Evolutionary conservation across 2,888 invertebrate genomes (phyloP).

Genomic region (Brachynemurus nebulosus): DNA sequence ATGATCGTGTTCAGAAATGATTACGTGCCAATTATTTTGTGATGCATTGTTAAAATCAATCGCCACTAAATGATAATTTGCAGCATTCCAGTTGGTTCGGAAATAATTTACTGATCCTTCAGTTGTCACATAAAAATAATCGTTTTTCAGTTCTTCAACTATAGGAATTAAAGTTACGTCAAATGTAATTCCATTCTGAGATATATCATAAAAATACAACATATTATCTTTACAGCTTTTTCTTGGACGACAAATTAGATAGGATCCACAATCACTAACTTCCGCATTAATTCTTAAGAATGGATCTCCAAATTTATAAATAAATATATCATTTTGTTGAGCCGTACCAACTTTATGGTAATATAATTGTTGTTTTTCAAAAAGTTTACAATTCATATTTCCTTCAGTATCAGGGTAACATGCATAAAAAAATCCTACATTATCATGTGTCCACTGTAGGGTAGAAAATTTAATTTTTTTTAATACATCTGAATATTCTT

Average conservation of each 20-base stretch:
- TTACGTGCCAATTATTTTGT: slow-evolving; percentile 61
- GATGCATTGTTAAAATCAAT: slow-evolving; percentile 68
- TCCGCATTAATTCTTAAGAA: slow-evolving; percentile 75
- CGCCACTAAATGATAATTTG: slow-evolving; percentile 76
- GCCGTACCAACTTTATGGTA: slow-evolving; percentile 81
- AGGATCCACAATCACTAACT: slow-evolving; percentile 85
- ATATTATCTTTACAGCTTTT: slow-evolving; percentile 88
- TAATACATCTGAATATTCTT: slow-evolving; percentile 79
- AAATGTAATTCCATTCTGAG: slow-evolving; percentile 48
- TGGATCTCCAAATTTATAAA: slow-evolving; percentile 84
- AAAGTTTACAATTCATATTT: slow-evolving; percentile 40
- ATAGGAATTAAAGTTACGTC: slow-evolving; percentile 61
- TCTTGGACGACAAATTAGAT: slow-evolving; percentile 68
- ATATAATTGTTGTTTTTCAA: slow-evolving; percentile 79
- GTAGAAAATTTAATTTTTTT: slow-evolving; percentile 85
- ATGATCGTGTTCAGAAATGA: slow-evolving; percentile 68
- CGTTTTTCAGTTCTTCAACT: slow-evolving; percentile 81
- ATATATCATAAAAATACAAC: slow-evolving; percentile 70
- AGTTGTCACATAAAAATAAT: slow-evolving; percentile 89
- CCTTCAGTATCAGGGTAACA: slow-evolving; percentile 67
- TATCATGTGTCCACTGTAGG: slow-evolving; percentile 90
- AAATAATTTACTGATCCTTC: slow-evolving; percentile 69
- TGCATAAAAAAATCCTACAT: slow-evolving; percentile 91
- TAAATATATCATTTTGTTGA: slow-evolving; percentile 74
- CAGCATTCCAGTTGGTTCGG: slow-evolving; percentile 85